Evolutionary conservation across 2,888 invertebrate species (phyloP).

Genomic region (Phytoseiulus persimilis): DNA sequence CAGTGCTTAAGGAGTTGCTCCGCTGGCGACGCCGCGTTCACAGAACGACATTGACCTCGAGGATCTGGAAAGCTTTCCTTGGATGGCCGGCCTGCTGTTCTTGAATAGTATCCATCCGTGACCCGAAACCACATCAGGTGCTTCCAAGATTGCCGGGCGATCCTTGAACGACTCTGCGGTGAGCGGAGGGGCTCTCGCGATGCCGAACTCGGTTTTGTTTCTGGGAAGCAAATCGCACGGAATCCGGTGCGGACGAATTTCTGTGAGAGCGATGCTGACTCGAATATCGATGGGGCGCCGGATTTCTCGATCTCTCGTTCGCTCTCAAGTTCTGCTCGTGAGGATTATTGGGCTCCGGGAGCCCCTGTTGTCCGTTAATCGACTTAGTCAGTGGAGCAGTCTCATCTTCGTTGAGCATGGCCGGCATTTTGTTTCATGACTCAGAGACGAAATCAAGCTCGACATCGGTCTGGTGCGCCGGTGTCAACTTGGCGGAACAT

Average conservation of each 20-base stretch:
- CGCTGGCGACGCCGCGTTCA: not conserved
- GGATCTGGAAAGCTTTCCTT: not conserved
- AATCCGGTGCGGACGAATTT: not conserved
- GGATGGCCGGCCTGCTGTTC: not conserved
- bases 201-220: not conserved
- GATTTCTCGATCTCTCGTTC: not conserved
- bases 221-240: not conserved
- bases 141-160: not conserved
- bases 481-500: not conserved
- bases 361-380: not conserved
- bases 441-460: not conserved
- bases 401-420: too few relatives aligned
- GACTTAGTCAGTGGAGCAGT: too few relatives aligned
- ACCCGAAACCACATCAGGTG: not conserved
- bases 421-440: not conserved
- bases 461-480: not conserved
- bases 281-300: not conserved
- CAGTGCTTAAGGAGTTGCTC: not conserved
- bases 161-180: not conserved
- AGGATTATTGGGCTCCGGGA: not conserved
- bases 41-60: not conserved
- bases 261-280: not conserved
- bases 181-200: not conserved
- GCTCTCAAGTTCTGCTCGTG: not conserved
- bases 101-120: not conserved